Base-by-base conservation (phyloP, 35 echinoderm and acorn worm genomes). In the Apostichopus parvimensis region DNA sequence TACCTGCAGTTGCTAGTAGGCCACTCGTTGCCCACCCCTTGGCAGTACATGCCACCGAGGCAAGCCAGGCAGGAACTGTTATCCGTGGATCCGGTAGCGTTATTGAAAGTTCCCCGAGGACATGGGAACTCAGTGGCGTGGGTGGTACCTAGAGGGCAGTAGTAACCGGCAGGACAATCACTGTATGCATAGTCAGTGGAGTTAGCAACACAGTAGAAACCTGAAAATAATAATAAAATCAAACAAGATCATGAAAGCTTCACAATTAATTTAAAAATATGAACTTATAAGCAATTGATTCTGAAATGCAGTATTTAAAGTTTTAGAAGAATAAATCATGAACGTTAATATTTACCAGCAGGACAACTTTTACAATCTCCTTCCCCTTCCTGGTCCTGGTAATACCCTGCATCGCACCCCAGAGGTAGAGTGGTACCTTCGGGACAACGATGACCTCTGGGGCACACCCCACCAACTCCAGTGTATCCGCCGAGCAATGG, bases 1-100 rank as follows among this genome's bases (percentile, higher is more conserved):
- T 93, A 98, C 97, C 97, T 98, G 94, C 97, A 98, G 91, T 98
- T 98, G 64, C 92, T 87, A 23, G 97, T 98, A 8, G 97, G 97
- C 79, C 77, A 82, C 21, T 90, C 94, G 79, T 98, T 98, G 23
- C 95, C 95, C 23, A 92, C 87, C 21, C 97, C 97, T 87, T 92
- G 92, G 56, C 97, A 98, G 75, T 94, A 98, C 94, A 94, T 96
- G 59, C 97, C 97, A 8, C 93, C 97, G 8, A 93, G 76, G 56
- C 97, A 98, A 1, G 93, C 4, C 5, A 92, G 73, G 76, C 94
- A 96, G 59, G 97, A 92, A 28, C 93, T 93, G 28, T 96, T 88
- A 79, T 90, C 88, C 0, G 88, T 94, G 45, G 94, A 92, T 12
- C 95, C 93, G 6, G 90, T 92, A 1, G 77, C 68, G 25, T 94